Evolutionary conservation across 2,797 vertebrate species (phyloP), one percentile per base, ranked within the genome.

Genomic region (Pogoniulus pusillus): DNA sequence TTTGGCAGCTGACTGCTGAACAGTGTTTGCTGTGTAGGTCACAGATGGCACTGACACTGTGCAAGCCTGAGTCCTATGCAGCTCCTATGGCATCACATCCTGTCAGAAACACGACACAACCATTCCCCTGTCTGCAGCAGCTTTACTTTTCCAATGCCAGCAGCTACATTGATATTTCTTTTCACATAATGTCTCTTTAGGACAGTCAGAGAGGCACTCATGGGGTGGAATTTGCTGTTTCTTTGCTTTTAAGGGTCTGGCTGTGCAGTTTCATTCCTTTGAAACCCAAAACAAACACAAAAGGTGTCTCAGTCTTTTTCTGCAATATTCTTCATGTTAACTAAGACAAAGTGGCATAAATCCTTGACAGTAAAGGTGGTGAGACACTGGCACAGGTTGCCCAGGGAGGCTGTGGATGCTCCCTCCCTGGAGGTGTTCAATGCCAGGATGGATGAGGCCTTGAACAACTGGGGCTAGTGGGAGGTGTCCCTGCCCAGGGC

Each of bases 101-200:
- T 89, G 60, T 58, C 8, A 60, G 51, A 85, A 93, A 88, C 4
- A 9, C 30, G 49, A 35, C 32, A 79, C 17, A 57, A 68, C 16
- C 34, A 43, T 76, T 96, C 74, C 53, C 69, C 82, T 92, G 53
- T 49, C 71, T 79, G 62, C 45, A 91, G 64, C 73, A 90, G 51
- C 70, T 70, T 65, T 65, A 37, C 16, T 85, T 85, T 71, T 64
- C 58, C 79, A 80, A 53, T 35, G 65, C 64, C 59, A 74, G 62
- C 49, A 90, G 69, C 12, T 6, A 66, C 37, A 77, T 58, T 87
- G 66, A n/a, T 7, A 15, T 71, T 79, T 91, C 57, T 92, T 96
- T 91, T 69, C 64, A 75, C 4, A 10, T 85, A 84, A 66, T 77
- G n/a, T 11, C 19, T 82, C 64, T 91, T 92, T 77, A 86, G 65